Percentiles rank a stretch among this genome's conserved stretches.
These are phyloP conservation scores for Oryzias curvinotus DNA, from an alignment of 2,113 vertebrate species.

Conservation along the genomic window DNA sequence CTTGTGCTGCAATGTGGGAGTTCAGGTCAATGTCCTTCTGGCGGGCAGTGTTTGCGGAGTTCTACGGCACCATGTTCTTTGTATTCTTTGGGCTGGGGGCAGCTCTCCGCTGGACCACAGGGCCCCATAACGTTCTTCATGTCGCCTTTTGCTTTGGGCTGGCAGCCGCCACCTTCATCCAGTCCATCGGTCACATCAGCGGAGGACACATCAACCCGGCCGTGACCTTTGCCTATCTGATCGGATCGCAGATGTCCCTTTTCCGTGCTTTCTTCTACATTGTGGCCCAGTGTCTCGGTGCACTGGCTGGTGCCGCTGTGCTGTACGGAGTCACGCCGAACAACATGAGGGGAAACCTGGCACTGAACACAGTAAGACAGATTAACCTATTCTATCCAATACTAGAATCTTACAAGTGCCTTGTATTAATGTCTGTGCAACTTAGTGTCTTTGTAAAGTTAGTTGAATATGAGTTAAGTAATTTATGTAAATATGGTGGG, in stretches of 20 bases:
- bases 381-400: not conserved
- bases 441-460: too few species aligned
- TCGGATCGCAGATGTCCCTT: conserved; percentile 92
- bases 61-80: conserved; percentile 95
- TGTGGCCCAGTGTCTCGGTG: conserved; percentile 89
- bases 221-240: conserved; percentile 89
- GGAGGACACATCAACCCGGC: conserved; percentile 95
- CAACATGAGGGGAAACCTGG: conserved; percentile 88
- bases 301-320: conserved; percentile 88
- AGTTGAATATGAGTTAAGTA: too few species aligned
- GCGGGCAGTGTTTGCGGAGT: conserved; percentile 93
- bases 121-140: conserved; percentile 84
- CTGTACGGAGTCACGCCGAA: conserved; percentile 89
- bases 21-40: conserved; percentile 93
- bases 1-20: conserved; percentile 88
- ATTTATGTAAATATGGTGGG: too few species aligned
- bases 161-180: conserved; percentile 89
- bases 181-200: conserved; percentile 90
- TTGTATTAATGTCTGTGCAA: too few species aligned
- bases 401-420: too few species aligned
- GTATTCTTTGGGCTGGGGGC: conserved; percentile 91
- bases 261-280: conserved; percentile 90
- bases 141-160: conserved; percentile 91
- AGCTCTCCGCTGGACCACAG: conserved; percentile 87
- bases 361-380: conserved; percentile 86